phyloP scores from a whole-genome alignment of 1,140 invertebrate genomes.

The Euschistus heros region DNA sequence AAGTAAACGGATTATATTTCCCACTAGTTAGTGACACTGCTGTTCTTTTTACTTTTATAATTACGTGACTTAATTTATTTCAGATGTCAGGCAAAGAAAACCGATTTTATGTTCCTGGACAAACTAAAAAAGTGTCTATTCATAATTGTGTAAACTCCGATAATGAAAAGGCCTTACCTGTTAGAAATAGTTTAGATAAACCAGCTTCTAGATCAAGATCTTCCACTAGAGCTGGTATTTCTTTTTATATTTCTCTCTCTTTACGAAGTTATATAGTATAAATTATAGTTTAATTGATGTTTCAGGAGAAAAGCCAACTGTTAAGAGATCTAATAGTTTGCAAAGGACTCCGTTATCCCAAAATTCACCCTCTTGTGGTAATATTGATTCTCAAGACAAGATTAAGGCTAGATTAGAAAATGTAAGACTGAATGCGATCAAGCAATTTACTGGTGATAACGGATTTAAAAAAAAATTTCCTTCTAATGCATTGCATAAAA shows the following conservation, averaged over 20 bases:
- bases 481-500: background rate
- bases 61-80: background rate
- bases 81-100: slow-evolving; percentile 25
- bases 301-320: slow-evolving; percentile 9
- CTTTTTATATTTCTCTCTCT: background rate
- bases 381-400: background rate
- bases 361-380: background rate
- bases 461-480: slow-evolving; percentile 1
- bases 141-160: slow-evolving; percentile 1
- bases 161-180: background rate
- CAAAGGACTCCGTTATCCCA: slow-evolving; percentile 1
- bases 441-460: background rate
- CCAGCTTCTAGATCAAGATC: slow-evolving; percentile 7
- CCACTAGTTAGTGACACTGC: too few relatives aligned
- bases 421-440: slow-evolving; percentile 5
- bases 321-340: slow-evolving; percentile 11
- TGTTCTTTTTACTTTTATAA: background rate
- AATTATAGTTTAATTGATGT: background rate
- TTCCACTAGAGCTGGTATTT: slow-evolving; percentile 19
- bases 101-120: background rate
- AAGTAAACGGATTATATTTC: too few relatives aligned
- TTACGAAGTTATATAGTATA: background rate
- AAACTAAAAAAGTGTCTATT: background rate
- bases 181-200: background rate
- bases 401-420: slow-evolving; percentile 12